Conservation (phyloP, 2,113 vertebrate genomes). For the Chionodraco myersi region DNA sequence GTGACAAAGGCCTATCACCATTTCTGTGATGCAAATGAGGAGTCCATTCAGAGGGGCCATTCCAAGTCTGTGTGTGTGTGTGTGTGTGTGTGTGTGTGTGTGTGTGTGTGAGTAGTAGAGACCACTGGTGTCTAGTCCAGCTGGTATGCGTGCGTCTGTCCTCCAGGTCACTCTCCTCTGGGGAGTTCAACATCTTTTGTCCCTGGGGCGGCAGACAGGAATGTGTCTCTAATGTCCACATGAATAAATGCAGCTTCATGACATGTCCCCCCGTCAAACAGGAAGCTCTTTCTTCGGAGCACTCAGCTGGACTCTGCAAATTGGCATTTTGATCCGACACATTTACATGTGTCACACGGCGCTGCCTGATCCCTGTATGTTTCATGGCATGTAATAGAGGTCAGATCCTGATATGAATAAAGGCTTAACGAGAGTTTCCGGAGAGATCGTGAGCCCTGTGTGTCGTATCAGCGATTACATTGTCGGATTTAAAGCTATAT, state of each 20-base stretch:
- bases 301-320: slow-evolving; percentile 74
- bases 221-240: slow-evolving; percentile 59
- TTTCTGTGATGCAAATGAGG: slow-evolving; percentile 37
- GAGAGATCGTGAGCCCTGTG: background rate
- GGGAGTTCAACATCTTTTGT: slow-evolving; percentile 76
- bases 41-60: slow-evolving; percentile 11
- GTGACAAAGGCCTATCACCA: background rate
- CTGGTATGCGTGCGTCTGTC: slow-evolving; percentile 77
- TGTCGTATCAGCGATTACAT: slow-evolving; percentile 23
- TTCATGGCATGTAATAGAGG: slow-evolving; percentile 21
- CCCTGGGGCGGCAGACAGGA: slow-evolving; percentile 54
- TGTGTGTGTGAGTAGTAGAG: slow-evolving; percentile 12
- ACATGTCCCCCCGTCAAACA: slow-evolving; percentile 66
- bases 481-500: slow-evolving; percentile 54
- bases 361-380: slow-evolving; percentile 39
- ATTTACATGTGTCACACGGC: slow-evolving; percentile 64
- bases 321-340: slow-evolving; percentile 66
- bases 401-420: slow-evolving; percentile 22
- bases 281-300: slow-evolving; percentile 35
- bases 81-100: slow-evolving; percentile 16
- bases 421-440: slow-evolving; percentile 16
- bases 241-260: slow-evolving; percentile 76
- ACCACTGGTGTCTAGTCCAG: slow-evolving; percentile 70
- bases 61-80: slow-evolving; percentile 13
- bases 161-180: slow-evolving; percentile 77